Evolutionary conservation across 2,113 vertebrate species (phyloP), one percentile per base, ranked within the genome.

Genomic region (Neolamprologus fasciatus): DNA sequence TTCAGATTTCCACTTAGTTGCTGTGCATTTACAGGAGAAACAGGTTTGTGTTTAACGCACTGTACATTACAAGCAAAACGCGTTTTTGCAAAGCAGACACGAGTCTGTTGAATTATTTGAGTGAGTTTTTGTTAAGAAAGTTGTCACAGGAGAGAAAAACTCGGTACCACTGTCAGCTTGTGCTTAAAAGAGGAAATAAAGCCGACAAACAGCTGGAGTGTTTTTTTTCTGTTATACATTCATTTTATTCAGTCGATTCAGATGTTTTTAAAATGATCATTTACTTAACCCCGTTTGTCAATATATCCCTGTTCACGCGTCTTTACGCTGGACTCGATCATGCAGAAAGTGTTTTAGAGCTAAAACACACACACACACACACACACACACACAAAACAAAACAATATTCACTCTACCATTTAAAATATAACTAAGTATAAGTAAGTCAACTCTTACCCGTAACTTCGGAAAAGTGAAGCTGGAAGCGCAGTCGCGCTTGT

Each of bases 371-470:
- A 51, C 14, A 42, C 33, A 47, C 0, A 19, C 3, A 47, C 16
- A 45, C 1, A 51, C 6, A 55, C 7, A 58, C 14, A 33, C 28
- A 61, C 2, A 33, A 1, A 63, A 63, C 9, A 63, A n/a, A 35
- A 8, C 28, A 37, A 11, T 26, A 33, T 14, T 12, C 33, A 26
- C 5, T 51, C 73, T 8, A 17, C 42, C 6, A 14, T 42, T 45
- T 6, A 42, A 42, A 26, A 71, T 45, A 66, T 14, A 42, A 47
- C 14, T 16, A n/a, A 73, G 4, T 61, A 11, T 61, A 21, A 53
- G 85, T 82, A 28, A 86, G 80, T 8, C 78, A 55, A 71, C 6
- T 81, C 93, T 92, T 94, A 95, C 94, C 93, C 80, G 80, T 61
- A 81, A 86, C 85, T 87, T 79, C 13, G 57, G 37, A 51, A 91